A percentile compares a stretch with the other conserved stretches of the same genome.
These are phyloP conservation scores for Saccopteryx leptura DNA, from an alignment of 2,113 vertebrate genomes.

Conservation along the genomic window DNA sequence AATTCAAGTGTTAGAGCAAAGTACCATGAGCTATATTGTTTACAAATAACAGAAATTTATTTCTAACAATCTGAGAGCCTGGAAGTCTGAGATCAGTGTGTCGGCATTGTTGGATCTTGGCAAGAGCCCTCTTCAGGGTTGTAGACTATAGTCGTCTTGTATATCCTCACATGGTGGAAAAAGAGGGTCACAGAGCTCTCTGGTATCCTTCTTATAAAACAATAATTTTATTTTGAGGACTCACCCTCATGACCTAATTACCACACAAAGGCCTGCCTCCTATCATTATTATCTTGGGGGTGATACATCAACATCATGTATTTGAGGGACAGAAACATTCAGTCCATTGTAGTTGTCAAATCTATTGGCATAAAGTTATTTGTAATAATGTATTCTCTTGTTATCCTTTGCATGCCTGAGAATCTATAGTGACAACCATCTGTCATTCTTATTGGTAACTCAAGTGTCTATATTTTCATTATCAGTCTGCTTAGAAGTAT, in stretches of 20 bases:
- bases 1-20: not conserved
- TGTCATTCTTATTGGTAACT: not conserved
- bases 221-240: not conserved
- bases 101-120: not conserved
- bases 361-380: not conserved
- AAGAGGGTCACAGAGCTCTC: not conserved
- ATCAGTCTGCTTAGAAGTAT: not conserved
- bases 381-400: not conserved
- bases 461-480: not conserved
- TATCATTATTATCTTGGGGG: not conserved
- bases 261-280: not conserved
- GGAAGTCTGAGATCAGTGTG: not conserved
- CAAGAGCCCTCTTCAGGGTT: not conserved
- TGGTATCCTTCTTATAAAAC: not conserved
- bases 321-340: not conserved
- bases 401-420: not conserved
- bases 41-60: not conserved
- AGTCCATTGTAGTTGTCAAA: not conserved
- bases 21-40: not conserved
- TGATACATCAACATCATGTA: not conserved
- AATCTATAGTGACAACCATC: not conserved
- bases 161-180: not conserved
- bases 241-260: not conserved
- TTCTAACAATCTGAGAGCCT: not conserved
- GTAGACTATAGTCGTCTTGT: not conserved